These are phyloP conservation scores for Lampris megalopsis DNA, from an alignment of 2,113 vertebrate genomes.

Conservation along the genomic window DNA sequence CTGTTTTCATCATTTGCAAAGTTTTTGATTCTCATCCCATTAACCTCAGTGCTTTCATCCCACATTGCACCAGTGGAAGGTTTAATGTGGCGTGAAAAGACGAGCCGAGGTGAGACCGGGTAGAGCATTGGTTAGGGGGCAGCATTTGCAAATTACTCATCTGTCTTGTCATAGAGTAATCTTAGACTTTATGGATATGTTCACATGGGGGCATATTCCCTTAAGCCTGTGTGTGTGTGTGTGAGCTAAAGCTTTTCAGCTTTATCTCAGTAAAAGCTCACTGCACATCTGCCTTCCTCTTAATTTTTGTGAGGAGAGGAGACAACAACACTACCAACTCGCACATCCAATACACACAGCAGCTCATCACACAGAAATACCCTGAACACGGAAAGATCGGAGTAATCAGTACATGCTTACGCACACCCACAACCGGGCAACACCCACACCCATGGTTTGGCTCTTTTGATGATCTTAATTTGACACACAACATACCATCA, in stretches of 20 bases:
- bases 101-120: too few species aligned
- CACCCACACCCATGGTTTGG: background rate
- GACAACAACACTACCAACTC: slow-evolving; percentile 29
- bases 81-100: too few species aligned
- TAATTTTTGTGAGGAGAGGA: slow-evolving; percentile 36
- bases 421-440: background rate
- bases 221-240: background rate
- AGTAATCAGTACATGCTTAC: slow-evolving; percentile 1
- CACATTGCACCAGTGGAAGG: too few species aligned
- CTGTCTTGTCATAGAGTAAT: too few species aligned
- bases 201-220: background rate
- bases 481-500: too few species aligned
- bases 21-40: too few species aligned
- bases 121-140: too few species aligned
- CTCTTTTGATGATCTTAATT: too few species aligned
- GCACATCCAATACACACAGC: slow-evolving; percentile 8
- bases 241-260: slow-evolving; percentile 7
- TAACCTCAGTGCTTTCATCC: too few species aligned
- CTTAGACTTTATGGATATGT: too few species aligned
- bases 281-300: slow-evolving; percentile 47
- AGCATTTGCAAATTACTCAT: too few species aligned
- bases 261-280: slow-evolving; percentile 27
- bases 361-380: slow-evolving; percentile 11
- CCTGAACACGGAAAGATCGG: slow-evolving; percentile 13
- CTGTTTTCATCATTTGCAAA: too few species aligned